These are phyloP conservation scores for Drosophila paramelanica DNA, from an alignment of 2,888 invertebrate species.

Conservation along the genomic window DNA sequence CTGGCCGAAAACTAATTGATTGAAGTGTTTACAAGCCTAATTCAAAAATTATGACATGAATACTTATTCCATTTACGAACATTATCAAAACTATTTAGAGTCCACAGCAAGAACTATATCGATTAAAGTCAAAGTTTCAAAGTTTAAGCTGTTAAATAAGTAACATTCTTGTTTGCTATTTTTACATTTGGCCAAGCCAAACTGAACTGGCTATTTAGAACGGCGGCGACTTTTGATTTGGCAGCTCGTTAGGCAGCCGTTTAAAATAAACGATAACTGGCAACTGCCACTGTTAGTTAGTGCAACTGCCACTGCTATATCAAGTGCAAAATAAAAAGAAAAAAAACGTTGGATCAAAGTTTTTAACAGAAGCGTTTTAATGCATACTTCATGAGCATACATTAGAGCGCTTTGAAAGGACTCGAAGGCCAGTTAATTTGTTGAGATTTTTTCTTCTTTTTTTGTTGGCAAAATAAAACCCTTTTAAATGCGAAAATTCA, in stretches of 20 bases:
- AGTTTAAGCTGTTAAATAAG: too few relatives aligned
- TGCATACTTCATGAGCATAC: conserved; percentile 60
- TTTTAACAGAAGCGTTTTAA: conserved; percentile 50
- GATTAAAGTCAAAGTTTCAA: too few relatives aligned
- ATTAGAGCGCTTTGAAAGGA: conserved; percentile 12
- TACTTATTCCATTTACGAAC: background rate
- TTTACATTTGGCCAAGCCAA: background rate
- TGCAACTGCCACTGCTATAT: conserved; percentile 3
- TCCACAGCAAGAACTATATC: background rate
- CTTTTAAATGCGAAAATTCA: conserved; percentile 32
- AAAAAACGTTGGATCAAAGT: background rate
- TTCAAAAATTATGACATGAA: conserved; percentile 15
- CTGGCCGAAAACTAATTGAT: conserved; percentile 43
- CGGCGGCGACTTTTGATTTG: conserved; percentile 60
- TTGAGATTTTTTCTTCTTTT: conserved; percentile 4
- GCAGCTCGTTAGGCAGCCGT: conserved; percentile 63
- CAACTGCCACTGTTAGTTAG: conserved; percentile 3
- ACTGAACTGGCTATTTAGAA: conserved; percentile 2
- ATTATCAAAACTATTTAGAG: background rate
- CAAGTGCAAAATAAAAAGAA: background rate
- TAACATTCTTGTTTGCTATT: background rate
- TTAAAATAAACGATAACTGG: conserved; percentile 29
- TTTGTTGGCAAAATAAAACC: conserved; percentile 33
- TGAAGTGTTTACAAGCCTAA: conserved; percentile 43
- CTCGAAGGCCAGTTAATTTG: conserved; percentile 29